Evolutionary conservation across 1,140 invertebrate genomes (phyloP).

Genomic region (Philotrypesis tridentata): DNA sequence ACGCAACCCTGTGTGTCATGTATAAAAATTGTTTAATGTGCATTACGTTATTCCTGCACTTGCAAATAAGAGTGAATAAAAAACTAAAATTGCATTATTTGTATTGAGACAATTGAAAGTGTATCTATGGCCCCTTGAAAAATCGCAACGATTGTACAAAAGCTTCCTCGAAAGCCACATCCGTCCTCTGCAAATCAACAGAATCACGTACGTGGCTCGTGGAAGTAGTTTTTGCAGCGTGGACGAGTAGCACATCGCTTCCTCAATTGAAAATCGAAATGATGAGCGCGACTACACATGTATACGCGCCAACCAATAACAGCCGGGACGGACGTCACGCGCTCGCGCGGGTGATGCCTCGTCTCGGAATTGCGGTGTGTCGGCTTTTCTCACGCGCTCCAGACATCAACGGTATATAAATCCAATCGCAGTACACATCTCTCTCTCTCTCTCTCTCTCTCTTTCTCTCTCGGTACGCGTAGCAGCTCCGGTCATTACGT

Average conservation of each 20-base stretch:
- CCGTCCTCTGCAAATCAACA: not conserved
- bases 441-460: too few relatives aligned
- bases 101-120: too few relatives aligned
- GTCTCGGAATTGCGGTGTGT: constrained; percentile 10
- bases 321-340: constrained; percentile 27
- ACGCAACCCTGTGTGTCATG: too few relatives aligned
- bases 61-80: too few relatives aligned
- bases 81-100: too few relatives aligned
- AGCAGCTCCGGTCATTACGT: not conserved
- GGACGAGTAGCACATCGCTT: not conserved
- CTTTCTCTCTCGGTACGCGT: too few relatives aligned
- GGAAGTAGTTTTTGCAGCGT: not conserved
- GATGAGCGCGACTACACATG: not conserved
- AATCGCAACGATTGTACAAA: too few relatives aligned
- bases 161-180: too few relatives aligned
- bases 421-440: constrained; percentile 1
- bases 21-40: too few relatives aligned
- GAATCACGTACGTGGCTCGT: constrained; percentile 1
- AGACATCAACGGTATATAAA: constrained; percentile 22
- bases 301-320: not conserved
- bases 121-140: too few relatives aligned
- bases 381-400: constrained; percentile 41
- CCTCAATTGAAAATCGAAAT: constrained; percentile 41
- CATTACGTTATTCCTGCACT: too few relatives aligned
- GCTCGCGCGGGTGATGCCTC: not conserved